Evolutionary conservation across 2,797 vertebrate species (phyloP).

Genomic region (Manis pentadactyla): DNA sequence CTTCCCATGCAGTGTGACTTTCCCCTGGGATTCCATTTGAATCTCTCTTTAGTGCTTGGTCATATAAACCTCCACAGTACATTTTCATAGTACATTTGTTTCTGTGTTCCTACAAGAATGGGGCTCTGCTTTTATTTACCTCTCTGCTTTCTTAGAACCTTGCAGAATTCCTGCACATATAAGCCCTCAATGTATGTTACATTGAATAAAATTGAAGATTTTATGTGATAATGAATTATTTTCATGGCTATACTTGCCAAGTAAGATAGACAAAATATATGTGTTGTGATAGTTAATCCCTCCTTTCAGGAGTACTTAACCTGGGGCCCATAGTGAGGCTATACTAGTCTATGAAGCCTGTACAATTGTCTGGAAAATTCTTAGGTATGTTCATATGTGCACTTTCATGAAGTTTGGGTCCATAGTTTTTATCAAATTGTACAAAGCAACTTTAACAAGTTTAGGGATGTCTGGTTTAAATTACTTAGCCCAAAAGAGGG

Average conservation of each 20-base stretch:
- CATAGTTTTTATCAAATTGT: not conserved
- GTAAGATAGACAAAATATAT: not conserved
- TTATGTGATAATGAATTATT: not conserved
- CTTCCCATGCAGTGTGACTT: not conserved
- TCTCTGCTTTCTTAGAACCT: not conserved
- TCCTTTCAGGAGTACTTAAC: not conserved
- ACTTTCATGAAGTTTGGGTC: not conserved
- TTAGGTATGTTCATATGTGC: not conserved
- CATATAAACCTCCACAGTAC: not conserved
- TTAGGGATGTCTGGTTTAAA: constrained; percentile 3
- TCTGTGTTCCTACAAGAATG: not conserved
- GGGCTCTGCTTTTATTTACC: not conserved
- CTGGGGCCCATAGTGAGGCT: not conserved
- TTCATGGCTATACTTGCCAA: not conserved
- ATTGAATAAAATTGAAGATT: not conserved
- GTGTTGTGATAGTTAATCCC: not conserved
- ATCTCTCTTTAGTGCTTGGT: not conserved
- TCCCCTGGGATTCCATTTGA: not conserved
- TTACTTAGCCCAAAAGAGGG: not conserved
- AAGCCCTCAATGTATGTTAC: not conserved
- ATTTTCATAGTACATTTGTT: not conserved
- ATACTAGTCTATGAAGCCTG: not conserved
- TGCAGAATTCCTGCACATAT: not conserved
- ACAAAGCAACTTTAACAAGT: not conserved
- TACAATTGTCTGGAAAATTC: not conserved